phyloP scores from a whole-genome alignment of 2,888 invertebrate species.

The Phengaris alcon region DNA sequence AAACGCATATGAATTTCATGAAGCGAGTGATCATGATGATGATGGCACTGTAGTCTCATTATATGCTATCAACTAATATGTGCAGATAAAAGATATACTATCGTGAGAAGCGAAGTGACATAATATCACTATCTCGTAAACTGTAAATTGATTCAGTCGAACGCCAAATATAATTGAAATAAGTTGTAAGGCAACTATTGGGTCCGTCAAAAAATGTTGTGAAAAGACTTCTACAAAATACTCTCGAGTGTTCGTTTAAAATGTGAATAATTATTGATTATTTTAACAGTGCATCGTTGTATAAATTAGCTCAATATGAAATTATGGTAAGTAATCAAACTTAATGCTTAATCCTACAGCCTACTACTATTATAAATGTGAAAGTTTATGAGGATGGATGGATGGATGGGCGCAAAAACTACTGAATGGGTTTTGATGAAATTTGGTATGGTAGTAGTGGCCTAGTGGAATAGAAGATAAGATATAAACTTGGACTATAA shows the following conservation, averaged over 20 bases:
- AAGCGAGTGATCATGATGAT: neutral
- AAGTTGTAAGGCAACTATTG: neutral
- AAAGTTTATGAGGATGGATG: no score
- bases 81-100: constrained; percentile 8
- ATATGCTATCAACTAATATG: constrained; percentile 9
- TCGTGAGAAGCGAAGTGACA: neutral
- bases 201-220: neutral
- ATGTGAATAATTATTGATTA: neutral
- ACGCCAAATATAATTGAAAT: neutral
- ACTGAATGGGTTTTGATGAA: no score
- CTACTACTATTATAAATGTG: no score
- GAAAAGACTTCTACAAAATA: neutral
- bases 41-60: neutral
- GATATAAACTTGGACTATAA: no score
- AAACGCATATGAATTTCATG: no score
- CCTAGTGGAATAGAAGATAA: no score
- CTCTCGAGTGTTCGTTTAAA: neutral
- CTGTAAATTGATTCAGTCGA: neutral
- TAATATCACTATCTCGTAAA: neutral
- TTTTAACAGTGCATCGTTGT: neutral
- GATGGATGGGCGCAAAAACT: no score
- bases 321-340: neutral
- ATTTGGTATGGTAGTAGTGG: no score
- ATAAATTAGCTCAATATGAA: neutral
- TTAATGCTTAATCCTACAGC: neutral